phyloP scores from a whole-genome alignment of 1,140 invertebrate genomes.

The Trissolcus basalis region DNA sequence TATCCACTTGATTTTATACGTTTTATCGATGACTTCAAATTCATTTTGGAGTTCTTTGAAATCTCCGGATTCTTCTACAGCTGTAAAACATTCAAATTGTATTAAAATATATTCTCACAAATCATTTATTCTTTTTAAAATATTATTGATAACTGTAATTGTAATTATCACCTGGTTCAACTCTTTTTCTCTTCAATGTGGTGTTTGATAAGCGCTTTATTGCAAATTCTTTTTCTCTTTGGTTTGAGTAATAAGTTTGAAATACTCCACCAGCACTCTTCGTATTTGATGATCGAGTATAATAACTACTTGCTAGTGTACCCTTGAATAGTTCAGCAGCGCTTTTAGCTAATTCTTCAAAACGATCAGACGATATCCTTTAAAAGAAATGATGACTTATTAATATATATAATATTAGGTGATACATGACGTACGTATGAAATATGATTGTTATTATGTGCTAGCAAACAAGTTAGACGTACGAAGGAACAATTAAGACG shows the following conservation, averaged over 20 bases:
- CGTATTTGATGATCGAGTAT: not conserved
- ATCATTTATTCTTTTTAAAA: not conserved
- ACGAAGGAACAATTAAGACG: too few species aligned
- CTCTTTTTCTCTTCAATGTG: conserved; percentile 1
- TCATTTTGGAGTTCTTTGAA: conserved; percentile 2
- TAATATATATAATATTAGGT: conserved; percentile 2
- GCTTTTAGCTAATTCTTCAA: conserved; percentile 12
- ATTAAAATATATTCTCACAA: conserved; percentile 3
- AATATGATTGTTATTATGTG: conserved; percentile 1
- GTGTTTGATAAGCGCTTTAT: not conserved
- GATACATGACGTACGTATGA: not conserved
- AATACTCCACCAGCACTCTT: conserved; percentile 12
- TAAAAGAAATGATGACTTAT: not conserved
- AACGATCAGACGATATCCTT: conserved; percentile 7
- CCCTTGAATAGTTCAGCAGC: not conserved
- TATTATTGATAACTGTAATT: conserved; percentile 1
- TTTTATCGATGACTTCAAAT: conserved; percentile 2
- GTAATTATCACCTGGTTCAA: not conserved
- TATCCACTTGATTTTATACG: not conserved
- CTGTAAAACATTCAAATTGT: conserved; percentile 2
- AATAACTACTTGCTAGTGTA: not conserved
- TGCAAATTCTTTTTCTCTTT: conserved; percentile 13
- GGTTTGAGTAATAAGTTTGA: not conserved
- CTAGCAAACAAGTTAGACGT: not conserved
- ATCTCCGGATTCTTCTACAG: conserved; percentile 2